These are phyloP conservation scores for Invenusta paracnida DNA, from an alignment of 2,888 invertebrate species.

Conservation along the genomic window DNA sequence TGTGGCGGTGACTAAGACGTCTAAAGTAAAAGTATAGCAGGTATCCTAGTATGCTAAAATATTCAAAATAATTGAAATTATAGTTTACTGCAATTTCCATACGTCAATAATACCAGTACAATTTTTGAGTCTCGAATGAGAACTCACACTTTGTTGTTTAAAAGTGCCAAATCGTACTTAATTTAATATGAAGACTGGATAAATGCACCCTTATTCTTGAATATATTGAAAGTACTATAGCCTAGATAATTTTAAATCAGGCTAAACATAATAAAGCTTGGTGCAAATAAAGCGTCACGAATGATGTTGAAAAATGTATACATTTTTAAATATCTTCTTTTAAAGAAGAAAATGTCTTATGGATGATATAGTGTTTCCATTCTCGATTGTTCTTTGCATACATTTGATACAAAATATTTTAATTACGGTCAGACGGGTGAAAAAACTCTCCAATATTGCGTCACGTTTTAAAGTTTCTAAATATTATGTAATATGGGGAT, in stretches of 20 bases:
- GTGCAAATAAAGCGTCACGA: neutral
- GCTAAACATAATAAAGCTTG: neutral
- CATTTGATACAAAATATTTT: constrained; percentile 3
- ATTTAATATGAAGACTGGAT: neutral
- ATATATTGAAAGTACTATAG: neutral
- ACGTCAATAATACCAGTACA: neutral
- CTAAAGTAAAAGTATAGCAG: too few relatives aligned
- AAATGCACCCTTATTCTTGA: neutral
- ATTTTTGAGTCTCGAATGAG: neutral
- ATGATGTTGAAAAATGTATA: neutral
- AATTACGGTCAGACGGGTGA: too few relatives aligned
- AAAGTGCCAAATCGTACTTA: neutral
- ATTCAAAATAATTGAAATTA: neutral
- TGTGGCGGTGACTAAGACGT: too few relatives aligned
- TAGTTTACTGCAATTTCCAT: neutral
- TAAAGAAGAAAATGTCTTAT: neutral
- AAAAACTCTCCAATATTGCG: neutral
- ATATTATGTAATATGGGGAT: neutral
- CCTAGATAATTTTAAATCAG: neutral
- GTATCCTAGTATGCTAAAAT: too few relatives aligned
- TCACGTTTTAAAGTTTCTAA: neutral
- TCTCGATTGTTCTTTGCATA: neutral
- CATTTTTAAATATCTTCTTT: neutral
- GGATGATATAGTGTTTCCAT: neutral
- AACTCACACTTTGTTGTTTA: neutral